These are phyloP conservation scores for Eurytoma adleriae DNA, from an alignment of 2,888 invertebrate species.

Conservation along the genomic window DNA sequence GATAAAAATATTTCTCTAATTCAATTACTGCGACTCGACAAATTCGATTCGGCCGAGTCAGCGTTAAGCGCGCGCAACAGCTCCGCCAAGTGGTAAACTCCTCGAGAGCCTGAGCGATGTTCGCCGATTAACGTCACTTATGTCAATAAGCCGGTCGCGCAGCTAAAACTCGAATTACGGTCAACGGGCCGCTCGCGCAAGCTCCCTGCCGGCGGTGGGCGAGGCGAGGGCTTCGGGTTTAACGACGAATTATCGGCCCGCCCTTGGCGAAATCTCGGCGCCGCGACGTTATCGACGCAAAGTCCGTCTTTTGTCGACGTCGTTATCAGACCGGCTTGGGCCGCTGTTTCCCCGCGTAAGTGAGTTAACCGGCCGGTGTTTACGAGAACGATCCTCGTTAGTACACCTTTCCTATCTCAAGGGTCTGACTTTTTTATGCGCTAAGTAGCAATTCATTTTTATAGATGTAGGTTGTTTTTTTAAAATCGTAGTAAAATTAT, in stretches of 20 bases:
- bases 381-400: no score
- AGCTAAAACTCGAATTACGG: no score
- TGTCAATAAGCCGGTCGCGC: slow-evolving; percentile 25
- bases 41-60: no score
- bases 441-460: no score
- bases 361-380: no score
- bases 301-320: slow-evolving; percentile 1
- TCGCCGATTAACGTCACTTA: slow-evolving; percentile 46
- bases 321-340: not conserved
- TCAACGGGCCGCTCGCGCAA: not conserved
- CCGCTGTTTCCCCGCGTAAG: no score
- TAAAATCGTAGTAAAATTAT: no score
- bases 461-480: no score
- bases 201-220: not conserved
- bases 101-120: slow-evolving; percentile 22
- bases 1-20: no score
- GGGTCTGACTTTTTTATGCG: no score
- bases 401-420: no score
- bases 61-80: not conserved
- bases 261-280: not conserved
- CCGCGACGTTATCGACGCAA: slow-evolving; percentile 4
- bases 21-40: no score
- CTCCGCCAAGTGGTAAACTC: slow-evolving; percentile 25
- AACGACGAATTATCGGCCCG: slow-evolving; percentile 15
- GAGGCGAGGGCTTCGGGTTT: slow-evolving; percentile 3